Base-by-base conservation (phyloP, 2,797 vertebrate species). In the Labroides dimidiatus region DNA sequence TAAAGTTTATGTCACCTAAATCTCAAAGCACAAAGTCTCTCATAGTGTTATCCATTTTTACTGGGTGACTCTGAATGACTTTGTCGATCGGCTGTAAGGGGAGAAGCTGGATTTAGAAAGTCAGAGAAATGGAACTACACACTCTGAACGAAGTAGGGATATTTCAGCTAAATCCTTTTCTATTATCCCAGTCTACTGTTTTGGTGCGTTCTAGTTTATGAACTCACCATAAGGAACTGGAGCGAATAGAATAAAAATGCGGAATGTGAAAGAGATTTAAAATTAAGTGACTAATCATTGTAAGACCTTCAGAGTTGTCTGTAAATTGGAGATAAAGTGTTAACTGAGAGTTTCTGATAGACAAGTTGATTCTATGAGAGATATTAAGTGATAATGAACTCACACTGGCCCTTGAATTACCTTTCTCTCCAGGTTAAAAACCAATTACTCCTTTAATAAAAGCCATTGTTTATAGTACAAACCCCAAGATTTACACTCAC, bases 201-300 rank as follows among this genome's bases (percentile, higher is more conserved):
- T 27, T n/a, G 23, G 21, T 41, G 65, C 48, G 49, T 21, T 57
- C 2, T 1, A 33, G 50, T 69, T 56, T 12, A 48, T 60, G 60
- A 13, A n/a, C 37, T 56, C 33, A 48, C 47, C 17, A 23, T 21
- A 23, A 30, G 4, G 1, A 42, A 52, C n/a, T 15, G 2, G 8
- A 2, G 10, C 19, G 45, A 17, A 45, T 12, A 33, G 10, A 69
- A 64, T 4, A 20, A 15, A 53, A 20, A 6, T 27, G 24, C 24
- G 4, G 4, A 33, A 33, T 7, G 30, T 33, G 13, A 39, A 64
- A 51, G 48, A 62, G 30, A 52, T 17, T 43, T 23, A 45, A 58
- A 49, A 62, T 24, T 20, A 48, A 50, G 16, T 48, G 54, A 47
- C 43, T 55, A 51, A 68, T 48, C 70, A 72, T 50, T 1, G 15